Conservation (phyloP, 2,797 vertebrate species). For the Graptemys geographica region DNA sequence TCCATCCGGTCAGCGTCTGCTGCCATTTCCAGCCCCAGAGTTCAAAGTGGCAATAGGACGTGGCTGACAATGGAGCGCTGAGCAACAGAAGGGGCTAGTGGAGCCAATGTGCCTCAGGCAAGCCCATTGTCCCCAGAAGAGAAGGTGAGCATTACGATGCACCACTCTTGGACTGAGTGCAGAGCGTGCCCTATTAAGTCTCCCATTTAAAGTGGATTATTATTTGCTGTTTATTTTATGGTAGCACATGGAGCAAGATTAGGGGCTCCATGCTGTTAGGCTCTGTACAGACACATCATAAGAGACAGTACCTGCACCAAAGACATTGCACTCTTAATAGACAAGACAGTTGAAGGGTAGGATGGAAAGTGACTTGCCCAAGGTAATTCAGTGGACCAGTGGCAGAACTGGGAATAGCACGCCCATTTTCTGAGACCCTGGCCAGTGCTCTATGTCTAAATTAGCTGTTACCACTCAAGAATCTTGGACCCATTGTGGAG, state of each 20-base stretch:
- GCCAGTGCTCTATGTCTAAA: neutral
- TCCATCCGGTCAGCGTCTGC: neutral
- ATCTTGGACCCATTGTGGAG: neutral
- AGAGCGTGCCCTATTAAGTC: neutral
- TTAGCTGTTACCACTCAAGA: neutral
- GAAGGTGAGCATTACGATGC: neutral
- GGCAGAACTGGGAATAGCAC: neutral
- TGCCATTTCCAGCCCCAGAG: neutral
- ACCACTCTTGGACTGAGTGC: accelerated
- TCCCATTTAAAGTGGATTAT: neutral
- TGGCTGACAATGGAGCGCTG: neutral
- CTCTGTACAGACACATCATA: neutral
- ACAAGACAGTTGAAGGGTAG: neutral
- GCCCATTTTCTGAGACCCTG: neutral
- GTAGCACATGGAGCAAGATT: neutral
- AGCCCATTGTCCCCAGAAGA: neutral
- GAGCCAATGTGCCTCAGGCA: neutral
- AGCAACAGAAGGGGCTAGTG: too few relatives aligned
- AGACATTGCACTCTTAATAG: neutral
- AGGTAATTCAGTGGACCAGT: neutral
- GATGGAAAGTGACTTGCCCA: neutral
- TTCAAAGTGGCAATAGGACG: neutral
- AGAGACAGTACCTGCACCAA: neutral
- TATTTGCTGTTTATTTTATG: neutral
- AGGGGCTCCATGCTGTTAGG: neutral